Percentiles rank a stretch among this genome's conserved stretches.
Evolutionary conservation across 2,113 vertebrate species (phyloP).

Genomic region (Origma solitaria): DNA sequence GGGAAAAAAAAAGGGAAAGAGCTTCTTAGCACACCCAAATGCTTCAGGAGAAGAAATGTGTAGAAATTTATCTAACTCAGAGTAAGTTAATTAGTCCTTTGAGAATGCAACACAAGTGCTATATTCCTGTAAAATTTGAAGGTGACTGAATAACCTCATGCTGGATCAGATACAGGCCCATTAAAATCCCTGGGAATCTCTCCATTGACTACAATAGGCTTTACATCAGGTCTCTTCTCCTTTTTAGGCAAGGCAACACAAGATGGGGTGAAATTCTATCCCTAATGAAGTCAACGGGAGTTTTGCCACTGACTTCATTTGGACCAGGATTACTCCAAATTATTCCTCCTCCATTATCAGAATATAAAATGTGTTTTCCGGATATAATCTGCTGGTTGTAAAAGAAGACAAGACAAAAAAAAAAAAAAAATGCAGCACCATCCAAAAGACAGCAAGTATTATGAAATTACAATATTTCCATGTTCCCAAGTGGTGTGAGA

Average conservation of each 20-base stretch:
- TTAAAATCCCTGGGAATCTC: slow-evolving; percentile 35
- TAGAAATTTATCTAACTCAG: slow-evolving; percentile 10
- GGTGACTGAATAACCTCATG: slow-evolving; percentile 44
- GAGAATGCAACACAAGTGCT: slow-evolving; percentile 2
- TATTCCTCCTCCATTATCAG: neutral
- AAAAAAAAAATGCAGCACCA: neutral
- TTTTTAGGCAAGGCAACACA: slow-evolving; percentile 47
- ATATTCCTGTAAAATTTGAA: slow-evolving; percentile 35
- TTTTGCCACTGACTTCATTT: slow-evolving; percentile 54
- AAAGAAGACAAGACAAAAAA: neutral
- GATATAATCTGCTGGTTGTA: slow-evolving; percentile 1
- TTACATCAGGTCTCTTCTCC: slow-evolving; percentile 45
- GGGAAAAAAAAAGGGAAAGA: neutral
- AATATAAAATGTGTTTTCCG: slow-evolving; percentile 12
- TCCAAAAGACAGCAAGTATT: neutral
- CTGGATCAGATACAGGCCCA: slow-evolving; percentile 25
- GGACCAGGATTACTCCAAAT: neutral
- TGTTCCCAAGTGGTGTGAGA: neutral
- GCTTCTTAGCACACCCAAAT: neutral
- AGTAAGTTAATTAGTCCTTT: slow-evolving; percentile 6
- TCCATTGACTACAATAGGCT: slow-evolving; percentile 47
- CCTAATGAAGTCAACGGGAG: slow-evolving; percentile 26
- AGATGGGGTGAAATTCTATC: slow-evolving; percentile 43
- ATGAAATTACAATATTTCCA: neutral
- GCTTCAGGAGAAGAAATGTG: neutral